Evolutionary conservation across 2,797 vertebrate species (phyloP).

Genomic region (Myotis findleyi): DNA sequence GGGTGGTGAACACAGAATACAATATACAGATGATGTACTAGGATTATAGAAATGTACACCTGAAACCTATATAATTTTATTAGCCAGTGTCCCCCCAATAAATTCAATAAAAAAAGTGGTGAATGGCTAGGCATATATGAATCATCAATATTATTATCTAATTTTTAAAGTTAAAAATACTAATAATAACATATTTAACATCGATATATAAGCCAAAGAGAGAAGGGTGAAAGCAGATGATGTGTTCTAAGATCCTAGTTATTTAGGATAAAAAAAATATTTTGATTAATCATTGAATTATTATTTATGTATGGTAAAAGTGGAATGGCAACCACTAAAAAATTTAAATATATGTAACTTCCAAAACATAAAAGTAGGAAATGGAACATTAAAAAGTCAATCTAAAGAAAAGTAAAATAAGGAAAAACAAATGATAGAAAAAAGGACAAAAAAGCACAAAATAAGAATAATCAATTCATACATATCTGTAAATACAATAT

Average conservation of each 20-base stretch:
- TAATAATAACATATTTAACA: neutral
- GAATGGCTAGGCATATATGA: neutral
- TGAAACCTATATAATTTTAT: neutral
- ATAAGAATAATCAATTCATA: neutral
- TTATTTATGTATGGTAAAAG: neutral
- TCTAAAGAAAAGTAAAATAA: neutral
- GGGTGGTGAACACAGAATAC: neutral
- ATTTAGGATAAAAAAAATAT: neutral
- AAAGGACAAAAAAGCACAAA: neutral
- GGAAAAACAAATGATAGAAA: neutral
- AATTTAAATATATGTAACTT: neutral
- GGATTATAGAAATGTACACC: neutral
- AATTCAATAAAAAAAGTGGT: neutral
- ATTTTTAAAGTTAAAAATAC: slow-evolving; percentile 5
- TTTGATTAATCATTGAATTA: neutral
- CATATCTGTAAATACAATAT: neutral
- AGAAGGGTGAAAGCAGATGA: neutral
- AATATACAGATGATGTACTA: neutral
- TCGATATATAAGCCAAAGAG: neutral
- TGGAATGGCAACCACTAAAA: neutral
- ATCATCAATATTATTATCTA: neutral
- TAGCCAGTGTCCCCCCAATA: neutral
- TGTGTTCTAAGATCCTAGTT: neutral
- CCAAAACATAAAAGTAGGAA: neutral
- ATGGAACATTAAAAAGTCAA: neutral